These are phyloP conservation scores for Cherax quadricarinatus DNA, from an alignment of 1,140 invertebrate genomes.

Conservation along the genomic window DNA sequence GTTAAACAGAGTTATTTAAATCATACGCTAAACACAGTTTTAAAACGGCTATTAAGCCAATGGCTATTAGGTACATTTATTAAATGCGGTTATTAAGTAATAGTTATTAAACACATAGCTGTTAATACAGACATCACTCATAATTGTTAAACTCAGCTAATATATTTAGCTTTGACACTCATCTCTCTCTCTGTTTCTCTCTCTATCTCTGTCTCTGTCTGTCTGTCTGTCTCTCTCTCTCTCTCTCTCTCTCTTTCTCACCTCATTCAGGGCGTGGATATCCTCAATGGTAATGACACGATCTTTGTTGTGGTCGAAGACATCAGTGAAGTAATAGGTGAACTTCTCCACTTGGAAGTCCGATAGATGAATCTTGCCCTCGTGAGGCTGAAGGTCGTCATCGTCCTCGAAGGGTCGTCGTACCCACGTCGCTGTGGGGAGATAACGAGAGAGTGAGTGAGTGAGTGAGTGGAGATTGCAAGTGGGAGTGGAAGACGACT, in stretches of 20 bases:
- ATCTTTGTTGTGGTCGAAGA: slow-evolving; percentile 73
- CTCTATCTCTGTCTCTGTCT: neutral
- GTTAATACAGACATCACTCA: no score
- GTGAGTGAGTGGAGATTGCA: neutral
- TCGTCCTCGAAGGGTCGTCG: slow-evolving; percentile 70
- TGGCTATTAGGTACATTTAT: no score
- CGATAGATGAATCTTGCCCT: slow-evolving; percentile 68
- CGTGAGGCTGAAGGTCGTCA: slow-evolving; percentile 59
- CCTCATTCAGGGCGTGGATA: slow-evolving; percentile 70
- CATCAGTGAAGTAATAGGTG: slow-evolving; percentile 72
- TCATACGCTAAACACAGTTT: no score
- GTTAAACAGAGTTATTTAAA: no score
- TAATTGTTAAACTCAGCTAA: no score
- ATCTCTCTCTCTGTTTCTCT: neutral
- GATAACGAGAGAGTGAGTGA: neutral
- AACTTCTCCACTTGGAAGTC: slow-evolving; percentile 73
- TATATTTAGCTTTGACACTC: no score
- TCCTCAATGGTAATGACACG: slow-evolving; percentile 72
- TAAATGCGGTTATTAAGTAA: no score
- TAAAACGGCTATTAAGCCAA: no score
- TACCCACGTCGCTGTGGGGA: slow-evolving; percentile 68
- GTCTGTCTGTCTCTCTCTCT: neutral
- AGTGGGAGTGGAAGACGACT: neutral
- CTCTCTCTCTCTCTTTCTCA: neutral
- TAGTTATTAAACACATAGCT: no score